Base-by-base conservation (phyloP, 2,113 vertebrate species). In the Ellobius talpinus region DNA sequence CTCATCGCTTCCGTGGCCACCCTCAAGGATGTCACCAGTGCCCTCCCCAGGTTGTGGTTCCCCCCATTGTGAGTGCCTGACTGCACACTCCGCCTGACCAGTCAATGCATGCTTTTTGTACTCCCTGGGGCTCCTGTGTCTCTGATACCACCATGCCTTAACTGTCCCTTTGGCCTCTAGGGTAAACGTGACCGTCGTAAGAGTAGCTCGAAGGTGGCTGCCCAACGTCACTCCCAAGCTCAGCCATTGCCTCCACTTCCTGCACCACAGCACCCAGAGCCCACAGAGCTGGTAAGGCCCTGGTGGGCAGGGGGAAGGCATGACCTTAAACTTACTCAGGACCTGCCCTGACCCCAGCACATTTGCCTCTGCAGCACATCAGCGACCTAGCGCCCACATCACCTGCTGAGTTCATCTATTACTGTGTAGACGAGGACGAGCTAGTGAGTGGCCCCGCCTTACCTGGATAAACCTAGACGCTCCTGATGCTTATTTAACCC, bases 321-420 rank as follows among this genome's bases (percentile, higher is more conserved):
- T 55, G 87, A 47, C 89, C 68, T 29, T 84, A 70, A 76, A 26
- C 73, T 94, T 55, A 36, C 45, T 78, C 16, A 89, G 58, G 82
- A 96, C 70, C 58, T 92, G 16, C 93, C 96, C 93, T 98, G 96
- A 97, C 89, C 94, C 93, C 50, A 31, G 42, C 92, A 89, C 91
- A n/a, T 98, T 98, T 97, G 95, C 97, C 88, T 97, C 97, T 98
- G 89, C 98, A 98, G 97, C 96, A 95, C 90, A 93, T 97, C 97
- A 97, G 94, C 94, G 82, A 78, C 94, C 95, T 90, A 95, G 94
- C 24, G 77, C 96, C 98, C 96, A 97, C 96, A 42, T 47, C 98
- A 95, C 95, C 97, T 97, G 97, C 97, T n/a, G 96, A 97, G 76
- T 91, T 98, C 97, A 87, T 98, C 97, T 98, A 97, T 98, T 97